phyloP scores from a whole-genome alignment of 2,888 invertebrate genomes.

The Protodeltote pygarga region DNA sequence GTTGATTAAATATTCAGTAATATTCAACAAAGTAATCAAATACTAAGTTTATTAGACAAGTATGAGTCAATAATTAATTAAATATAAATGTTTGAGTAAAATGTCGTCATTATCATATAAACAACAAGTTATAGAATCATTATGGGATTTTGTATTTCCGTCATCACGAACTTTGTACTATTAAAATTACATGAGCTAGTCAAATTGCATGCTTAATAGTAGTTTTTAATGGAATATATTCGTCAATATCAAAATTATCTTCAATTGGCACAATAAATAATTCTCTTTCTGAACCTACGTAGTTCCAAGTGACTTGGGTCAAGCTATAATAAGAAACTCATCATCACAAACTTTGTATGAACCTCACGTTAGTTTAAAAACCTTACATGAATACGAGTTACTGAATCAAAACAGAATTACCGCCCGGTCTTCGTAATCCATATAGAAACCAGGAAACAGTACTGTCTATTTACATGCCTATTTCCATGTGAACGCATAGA shows the following conservation, averaged over 20 bases:
- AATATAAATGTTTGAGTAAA: background rate
- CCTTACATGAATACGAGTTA: too few relatives aligned
- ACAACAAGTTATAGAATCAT: slow-evolving; percentile 1
- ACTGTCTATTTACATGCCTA: too few relatives aligned
- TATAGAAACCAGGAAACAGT: too few relatives aligned
- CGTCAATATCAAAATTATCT: background rate
- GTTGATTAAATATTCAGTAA: slow-evolving; percentile 30
- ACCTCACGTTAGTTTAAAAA: too few relatives aligned
- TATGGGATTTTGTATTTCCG: slow-evolving; percentile 2
- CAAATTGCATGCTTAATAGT: slow-evolving; percentile 26
- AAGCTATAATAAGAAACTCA: too few relatives aligned
- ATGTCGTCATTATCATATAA: slow-evolving; percentile 4
- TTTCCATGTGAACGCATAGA: too few relatives aligned
- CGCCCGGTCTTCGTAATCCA: too few relatives aligned
- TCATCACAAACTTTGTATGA: too few relatives aligned
- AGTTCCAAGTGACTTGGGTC: too few relatives aligned
- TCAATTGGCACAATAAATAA: too few relatives aligned
- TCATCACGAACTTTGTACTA: background rate
- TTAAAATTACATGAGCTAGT: slow-evolving; percentile 31
- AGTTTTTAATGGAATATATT: slow-evolving; percentile 6
- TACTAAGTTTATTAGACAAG: slow-evolving; percentile 27
- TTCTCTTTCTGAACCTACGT: too few relatives aligned
- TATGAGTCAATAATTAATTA: slow-evolving; percentile 11
- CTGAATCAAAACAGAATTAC: too few relatives aligned
- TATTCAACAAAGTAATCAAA: slow-evolving; percentile 29